A percentile compares a stretch with the other conserved stretches of the same genome.
Conservation (phyloP, 2,797 vertebrate species). For the Ataeniobius toweri region DNA sequence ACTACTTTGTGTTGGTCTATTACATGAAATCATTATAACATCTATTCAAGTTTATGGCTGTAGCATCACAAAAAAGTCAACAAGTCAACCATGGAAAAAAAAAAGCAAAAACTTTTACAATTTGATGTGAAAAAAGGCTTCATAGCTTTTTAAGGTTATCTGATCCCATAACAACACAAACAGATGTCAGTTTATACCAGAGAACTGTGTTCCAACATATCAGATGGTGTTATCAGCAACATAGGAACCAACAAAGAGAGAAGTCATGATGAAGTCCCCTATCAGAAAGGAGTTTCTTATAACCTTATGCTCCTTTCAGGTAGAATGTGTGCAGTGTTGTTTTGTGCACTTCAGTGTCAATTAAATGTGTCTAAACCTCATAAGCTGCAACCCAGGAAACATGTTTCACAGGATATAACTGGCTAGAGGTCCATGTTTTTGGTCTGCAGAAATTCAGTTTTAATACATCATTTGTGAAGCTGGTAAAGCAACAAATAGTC, state of each 20-base stretch:
- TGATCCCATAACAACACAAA: slow-evolving; percentile 14
- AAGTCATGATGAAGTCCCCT: neutral
- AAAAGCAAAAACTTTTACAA: neutral
- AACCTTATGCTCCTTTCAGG: neutral
- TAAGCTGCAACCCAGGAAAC: neutral
- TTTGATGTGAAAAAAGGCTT: neutral
- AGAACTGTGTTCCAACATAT: slow-evolving; percentile 1
- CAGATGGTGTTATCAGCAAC: neutral
- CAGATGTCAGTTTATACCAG: slow-evolving; percentile 12
- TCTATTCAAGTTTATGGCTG: slow-evolving; percentile 16
- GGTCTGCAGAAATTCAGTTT: neutral
- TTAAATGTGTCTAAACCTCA: neutral
- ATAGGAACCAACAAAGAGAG: neutral
- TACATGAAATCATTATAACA: too few species aligned
- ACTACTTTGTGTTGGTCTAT: too few species aligned
- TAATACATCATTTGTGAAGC: slow-evolving; percentile 20
- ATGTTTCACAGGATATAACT: neutral
- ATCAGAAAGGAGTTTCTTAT: neutral
- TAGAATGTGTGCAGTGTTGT: neutral
- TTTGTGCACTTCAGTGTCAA: neutral
- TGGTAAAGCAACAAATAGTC: slow-evolving; percentile 2
- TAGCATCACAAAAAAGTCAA: slow-evolving; percentile 6
- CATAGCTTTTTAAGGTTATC: neutral
- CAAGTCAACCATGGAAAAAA: slow-evolving; percentile 5
- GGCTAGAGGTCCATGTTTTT: neutral